Evolutionary conservation across 2,113 vertebrate species (phyloP), one percentile per base, ranked within the genome.

Genomic region (Cryptomyrus ogoouensis): DNA sequence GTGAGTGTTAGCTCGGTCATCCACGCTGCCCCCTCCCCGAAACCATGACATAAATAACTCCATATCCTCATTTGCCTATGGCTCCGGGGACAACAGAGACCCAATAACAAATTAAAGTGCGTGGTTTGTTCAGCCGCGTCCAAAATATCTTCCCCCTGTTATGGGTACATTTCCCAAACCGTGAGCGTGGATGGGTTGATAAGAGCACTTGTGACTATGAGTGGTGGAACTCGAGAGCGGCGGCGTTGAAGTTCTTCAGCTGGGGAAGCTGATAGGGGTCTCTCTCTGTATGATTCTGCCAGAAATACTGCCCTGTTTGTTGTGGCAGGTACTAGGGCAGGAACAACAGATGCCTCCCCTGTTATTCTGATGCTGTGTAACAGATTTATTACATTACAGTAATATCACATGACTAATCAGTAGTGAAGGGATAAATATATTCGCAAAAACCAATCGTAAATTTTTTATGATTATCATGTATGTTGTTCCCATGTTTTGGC

Each of bases 91-190:
- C n/a, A 62, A 42, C 87, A 58, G 87, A 56, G 87, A 87, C 47
- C 85, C 85, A 87, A 58, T 88, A 88, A 58, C 46, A 62, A 53
- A 88, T 62, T 58, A 62, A 88, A 42, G 53, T 6, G 35, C 6
- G 15, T 39, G 35, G 87, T 58, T 42, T 44, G 53, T 62, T 88
- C 53, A 4, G 31, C 53, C 4, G 15, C 17, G 8, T 42, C 19
- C 39, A 44, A 66, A 42, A 66, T 88, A 44, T 58, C 56, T 66
- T 24, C 21, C 31, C 8, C 21, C 58, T 2, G 87, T 42, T 5
- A 62, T 46, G 56, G 56, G 56, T 66, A 39, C 87, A 62, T 66
- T 66, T 88, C 56, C 87, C 52, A 39, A 46, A 44, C 56, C 31
- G 53, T 46, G 87, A 44, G 53, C 17, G 24, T 19, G 12, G 21